Conservation (phyloP, 2,797 vertebrate species). For the Phyllotis vaccarum region DNA sequence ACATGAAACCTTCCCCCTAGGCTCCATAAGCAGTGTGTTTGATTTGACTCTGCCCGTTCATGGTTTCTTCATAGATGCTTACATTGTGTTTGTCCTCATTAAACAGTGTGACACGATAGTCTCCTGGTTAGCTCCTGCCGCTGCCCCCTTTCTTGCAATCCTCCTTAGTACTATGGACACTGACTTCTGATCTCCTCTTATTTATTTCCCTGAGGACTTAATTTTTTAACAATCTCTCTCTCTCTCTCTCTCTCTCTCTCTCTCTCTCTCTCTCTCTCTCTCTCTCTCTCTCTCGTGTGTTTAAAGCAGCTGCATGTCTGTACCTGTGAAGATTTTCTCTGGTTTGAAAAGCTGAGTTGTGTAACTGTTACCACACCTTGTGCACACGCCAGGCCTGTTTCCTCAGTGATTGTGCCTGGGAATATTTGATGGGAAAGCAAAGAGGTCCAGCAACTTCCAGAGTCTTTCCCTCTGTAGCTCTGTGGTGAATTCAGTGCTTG, state of each 20-base stretch:
- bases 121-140: not conserved
- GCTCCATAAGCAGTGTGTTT: not conserved
- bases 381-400: not conserved
- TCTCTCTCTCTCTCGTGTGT: not conserved
- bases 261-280: no score
- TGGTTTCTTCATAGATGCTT: not conserved
- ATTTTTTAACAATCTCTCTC: not conserved
- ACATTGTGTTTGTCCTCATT: not conserved
- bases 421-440: not conserved
- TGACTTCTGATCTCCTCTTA: not conserved
- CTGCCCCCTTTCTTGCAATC: not conserved
- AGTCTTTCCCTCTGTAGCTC: conserved; percentile 44
- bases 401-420: not conserved
- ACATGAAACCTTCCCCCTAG: not conserved
- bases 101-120: not conserved
- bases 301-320: not conserved
- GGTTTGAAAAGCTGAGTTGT: conserved; percentile 48
- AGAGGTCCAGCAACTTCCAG: not conserved
- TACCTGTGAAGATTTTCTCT: conserved; percentile 55
- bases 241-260: not conserved
- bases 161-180: not conserved
- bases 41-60: not conserved
- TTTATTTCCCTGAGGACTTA: not conserved
- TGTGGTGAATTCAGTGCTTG: not conserved
- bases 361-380: conserved; percentile 26